Conservation (phyloP, 2,888 invertebrate species). For the Thymelicus sylvestris region DNA sequence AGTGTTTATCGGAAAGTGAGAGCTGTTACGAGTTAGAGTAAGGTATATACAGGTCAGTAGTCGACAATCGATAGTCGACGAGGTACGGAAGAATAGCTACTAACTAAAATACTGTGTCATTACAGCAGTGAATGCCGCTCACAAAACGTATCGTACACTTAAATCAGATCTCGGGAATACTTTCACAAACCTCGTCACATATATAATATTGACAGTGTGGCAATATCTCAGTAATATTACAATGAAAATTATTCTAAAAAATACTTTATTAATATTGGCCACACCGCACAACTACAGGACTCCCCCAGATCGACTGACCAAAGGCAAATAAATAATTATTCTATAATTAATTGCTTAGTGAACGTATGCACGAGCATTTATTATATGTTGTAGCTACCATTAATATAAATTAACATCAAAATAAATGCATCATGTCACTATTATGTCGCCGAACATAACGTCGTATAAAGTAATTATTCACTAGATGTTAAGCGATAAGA, state of each 20-base stretch:
- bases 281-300: conserved; percentile 56
- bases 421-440: conserved; percentile 85
- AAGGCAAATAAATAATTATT: conserved; percentile 75
- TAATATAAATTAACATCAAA: conserved; percentile 82
- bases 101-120: conserved; percentile 77
- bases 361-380: conserved; percentile 78
- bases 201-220: conserved; percentile 60
- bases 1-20: conserved; percentile 54
- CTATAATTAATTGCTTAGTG: conserved; percentile 76
- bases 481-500: conserved; percentile 76
- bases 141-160: conserved; percentile 64
- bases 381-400: conserved; percentile 80
- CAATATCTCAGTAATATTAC: conserved; percentile 53
- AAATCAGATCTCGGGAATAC: conserved; percentile 76
- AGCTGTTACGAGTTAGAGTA: conserved; percentile 54
- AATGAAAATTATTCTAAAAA: conserved; percentile 72
- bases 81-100: conserved; percentile 63
- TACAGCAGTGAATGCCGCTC: conserved; percentile 64
- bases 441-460: conserved; percentile 80
- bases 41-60: conserved; percentile 60
- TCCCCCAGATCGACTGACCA: conserved; percentile 48
- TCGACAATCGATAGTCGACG: conserved; percentile 45
- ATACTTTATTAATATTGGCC: conserved; percentile 60
- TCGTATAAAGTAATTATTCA: conserved; percentile 70
- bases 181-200: conserved; percentile 55